These are phyloP conservation scores for Heterodera carotae DNA, from an alignment of 1,140 invertebrate species.

Conservation along the genomic window DNA sequence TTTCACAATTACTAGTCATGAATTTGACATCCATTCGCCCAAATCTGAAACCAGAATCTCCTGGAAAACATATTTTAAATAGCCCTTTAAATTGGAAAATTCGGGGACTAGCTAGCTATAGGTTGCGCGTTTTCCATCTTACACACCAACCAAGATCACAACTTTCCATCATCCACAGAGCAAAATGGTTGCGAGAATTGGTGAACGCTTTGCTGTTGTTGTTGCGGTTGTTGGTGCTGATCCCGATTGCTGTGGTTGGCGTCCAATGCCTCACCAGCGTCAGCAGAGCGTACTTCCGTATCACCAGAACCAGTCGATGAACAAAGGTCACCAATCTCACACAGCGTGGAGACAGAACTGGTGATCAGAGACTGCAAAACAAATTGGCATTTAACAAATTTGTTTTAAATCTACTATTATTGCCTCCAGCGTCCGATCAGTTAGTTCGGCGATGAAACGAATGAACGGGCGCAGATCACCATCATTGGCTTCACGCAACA, in stretches of 20 bases:
- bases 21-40: no score
- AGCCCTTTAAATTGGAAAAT: no score
- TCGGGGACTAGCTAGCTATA: no score
- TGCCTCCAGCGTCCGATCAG: conserved; percentile 55
- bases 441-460: conserved; percentile 79
- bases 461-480: conserved; percentile 90
- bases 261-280: neutral
- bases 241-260: neutral
- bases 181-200: neutral
- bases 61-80: no score
- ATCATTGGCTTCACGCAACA: conserved; percentile 83
- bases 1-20: no score
- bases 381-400: neutral
- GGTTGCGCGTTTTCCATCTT: no score
- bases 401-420: neutral
- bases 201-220: neutral
- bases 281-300: neutral
- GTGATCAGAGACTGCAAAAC: neutral
- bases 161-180: no score
- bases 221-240: neutral
- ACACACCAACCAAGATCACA: no score
- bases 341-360: neutral
- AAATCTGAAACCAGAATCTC: no score
- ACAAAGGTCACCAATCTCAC: neutral
- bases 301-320: no score